Percentiles rank a stretch among this genome's conserved stretches.
These are phyloP conservation scores for Branchellion lobata DNA, from an alignment of 2,888 invertebrate species.

Conservation along the genomic window DNA sequence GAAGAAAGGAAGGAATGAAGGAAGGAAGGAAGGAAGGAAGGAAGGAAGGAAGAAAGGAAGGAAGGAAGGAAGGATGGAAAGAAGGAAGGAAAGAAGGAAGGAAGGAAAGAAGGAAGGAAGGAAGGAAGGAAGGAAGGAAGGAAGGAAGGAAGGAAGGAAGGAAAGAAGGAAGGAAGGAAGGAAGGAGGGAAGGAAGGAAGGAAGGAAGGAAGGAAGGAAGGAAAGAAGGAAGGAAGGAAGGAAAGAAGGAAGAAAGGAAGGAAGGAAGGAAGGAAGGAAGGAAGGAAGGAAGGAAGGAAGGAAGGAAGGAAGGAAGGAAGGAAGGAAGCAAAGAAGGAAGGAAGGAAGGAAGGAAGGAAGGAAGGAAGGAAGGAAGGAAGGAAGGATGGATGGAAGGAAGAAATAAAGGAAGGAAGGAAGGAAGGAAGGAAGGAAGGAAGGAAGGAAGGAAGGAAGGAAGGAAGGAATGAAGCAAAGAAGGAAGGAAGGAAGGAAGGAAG, in stretches of 20 bases:
- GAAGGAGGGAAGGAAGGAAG: constrained; percentile 24
- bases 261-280: constrained; percentile 26
- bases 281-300: constrained; percentile 26
- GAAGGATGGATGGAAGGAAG: background rate
- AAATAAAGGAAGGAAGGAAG: no score
- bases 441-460: no score
- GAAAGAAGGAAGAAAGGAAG: constrained; percentile 8
- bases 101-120: constrained; percentile 32
- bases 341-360: constrained; percentile 5
- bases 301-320: constrained; percentile 1
- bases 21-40: background rate
- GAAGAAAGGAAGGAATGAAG: background rate
- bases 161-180: constrained; percentile 16
- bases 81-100: background rate
- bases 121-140: background rate
- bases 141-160: constrained; percentile 27
- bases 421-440: no score
- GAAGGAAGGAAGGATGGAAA: constrained; percentile 15
- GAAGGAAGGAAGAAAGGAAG: background rate
- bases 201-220: constrained; percentile 26
- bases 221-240: constrained; percentile 34
- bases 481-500: no score
- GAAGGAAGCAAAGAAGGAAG: constrained; percentile 10
- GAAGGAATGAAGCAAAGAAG: no score
- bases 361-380: constrained; percentile 21